Percentiles rank a stretch among this genome's conserved stretches.
Conservation (phyloP, 2,113 vertebrate genomes). For the Pomatorhinus ruficollis region DNA sequence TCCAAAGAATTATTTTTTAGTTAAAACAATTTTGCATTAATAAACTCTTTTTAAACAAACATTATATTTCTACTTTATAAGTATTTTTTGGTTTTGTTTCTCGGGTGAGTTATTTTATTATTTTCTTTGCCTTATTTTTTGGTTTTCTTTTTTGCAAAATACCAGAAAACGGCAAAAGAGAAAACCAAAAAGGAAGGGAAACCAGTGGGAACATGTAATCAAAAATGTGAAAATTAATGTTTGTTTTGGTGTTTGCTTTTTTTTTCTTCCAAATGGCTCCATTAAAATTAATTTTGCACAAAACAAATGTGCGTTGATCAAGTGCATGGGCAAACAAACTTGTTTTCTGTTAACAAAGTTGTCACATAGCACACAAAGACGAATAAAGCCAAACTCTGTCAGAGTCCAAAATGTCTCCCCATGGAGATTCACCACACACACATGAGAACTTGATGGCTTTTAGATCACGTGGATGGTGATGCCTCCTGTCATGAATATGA, state of each 20-base stretch:
- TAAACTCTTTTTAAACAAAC: background rate
- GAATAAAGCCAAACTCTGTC: background rate
- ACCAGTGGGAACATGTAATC: background rate
- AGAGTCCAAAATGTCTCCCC: background rate
- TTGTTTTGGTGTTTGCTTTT: background rate
- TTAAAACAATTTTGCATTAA: background rate
- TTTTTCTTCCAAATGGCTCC: background rate
- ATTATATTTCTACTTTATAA: background rate
- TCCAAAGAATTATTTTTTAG: background rate
- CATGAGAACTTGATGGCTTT: background rate
- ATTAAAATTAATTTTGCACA: background rate
- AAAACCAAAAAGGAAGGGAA: background rate
- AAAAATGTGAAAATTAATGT: background rate
- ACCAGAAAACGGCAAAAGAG: background rate
- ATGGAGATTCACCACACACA: background rate
- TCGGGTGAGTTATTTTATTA: background rate
- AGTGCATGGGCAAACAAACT: background rate
- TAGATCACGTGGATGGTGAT: background rate
- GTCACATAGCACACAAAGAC: background rate
- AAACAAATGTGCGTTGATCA: background rate
- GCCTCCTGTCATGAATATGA: background rate
- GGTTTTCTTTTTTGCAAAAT: background rate
- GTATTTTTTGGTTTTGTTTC: background rate
- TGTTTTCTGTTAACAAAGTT: background rate
- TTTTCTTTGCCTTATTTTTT: background rate